Evolutionary conservation across 2,113 vertebrate species (phyloP), one percentile per base, ranked within the genome.

Genomic region (Serinus canaria): DNA sequence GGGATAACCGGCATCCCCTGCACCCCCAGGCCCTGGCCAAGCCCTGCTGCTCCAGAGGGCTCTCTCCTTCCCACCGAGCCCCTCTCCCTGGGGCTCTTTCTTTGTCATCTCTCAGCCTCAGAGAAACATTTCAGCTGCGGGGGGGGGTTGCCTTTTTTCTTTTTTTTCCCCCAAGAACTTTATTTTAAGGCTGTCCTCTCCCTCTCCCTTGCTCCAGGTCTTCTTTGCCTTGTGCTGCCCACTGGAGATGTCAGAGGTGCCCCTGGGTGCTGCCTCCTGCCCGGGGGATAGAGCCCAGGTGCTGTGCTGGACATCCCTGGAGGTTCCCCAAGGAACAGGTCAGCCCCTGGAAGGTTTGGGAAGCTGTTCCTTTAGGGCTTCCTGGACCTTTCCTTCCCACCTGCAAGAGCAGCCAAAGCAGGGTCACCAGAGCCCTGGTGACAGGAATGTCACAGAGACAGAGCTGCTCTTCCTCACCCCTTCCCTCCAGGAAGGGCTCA

Each of bases 261-360:
- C 9, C 67, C 72, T 7, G 68, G 24, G 15, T 46, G 35, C 23
- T 16, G 27, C 13, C 24, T 56, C 41, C 27, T 50, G 19, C 18
- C 53, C 18, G 11, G 23, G 12, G 17, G 19, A 44, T 8, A 44
- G 59, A 47, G 52, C 24, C 47, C 28, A 9, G 13, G 43, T 3
- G 33, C 52, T 64, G 1, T 33, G 27, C 18, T 46, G 80, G 59
- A 10, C 10, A 1, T 53, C 11, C 17, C 25, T 5, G 35, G 33
- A 53, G 11, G 16, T 2, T 77, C 78, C 24, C n/a, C 3, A 0
- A 15, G 27, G 25, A 39, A 15, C 0, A 13, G 15, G 3, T 15
- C 70, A 52, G 58, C 4, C 21, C 37, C 22, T 46, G 49, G 6
- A 44, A 73, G 24, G 18, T 58, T 37, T 20, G 11, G 14, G 11